Base-by-base conservation (phyloP, 2,113 vertebrate species). In the Anthoscopus minutus region DNA sequence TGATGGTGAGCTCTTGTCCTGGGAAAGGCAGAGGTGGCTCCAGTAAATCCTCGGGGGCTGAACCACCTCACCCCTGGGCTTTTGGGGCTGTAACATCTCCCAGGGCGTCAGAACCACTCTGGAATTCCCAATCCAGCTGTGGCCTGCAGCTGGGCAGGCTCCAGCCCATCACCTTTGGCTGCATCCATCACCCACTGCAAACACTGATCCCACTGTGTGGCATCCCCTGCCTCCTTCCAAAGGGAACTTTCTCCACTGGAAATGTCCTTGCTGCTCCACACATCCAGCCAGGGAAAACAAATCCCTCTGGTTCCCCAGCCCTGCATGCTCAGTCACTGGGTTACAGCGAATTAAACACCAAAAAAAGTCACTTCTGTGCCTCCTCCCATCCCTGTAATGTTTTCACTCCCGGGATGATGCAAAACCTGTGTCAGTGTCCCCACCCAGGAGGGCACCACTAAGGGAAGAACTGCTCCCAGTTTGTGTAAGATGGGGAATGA, bases 301-400 rank as follows among this genome's bases (percentile, higher is more conserved):
- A 77, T 3, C 57, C 61, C 22, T 24, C 38, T 13, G 44, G 4
- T 53, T 20, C 45, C 45, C 6, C 40, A 24, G 35, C 15, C 7
- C 58, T 16, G n/a, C 2, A 2, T 15, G 67, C 23, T 13, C 48
- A 22, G 20, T 1, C 2, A 2, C 22, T 1, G 25, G 15, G 10
- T 22, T 30, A 33, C 13, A 38, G 38, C 61, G 56, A 78, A 56
- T 38, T 7, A 51, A 72, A 53, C 4, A 7, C 23, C 8, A 15
- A 38, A 31, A 69, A 44, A 33, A 10, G 15, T 15, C 56, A 45
- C 54, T 74, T 56, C 8, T 15, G 31, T 40, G 56, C 56, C 27
- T 78, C 27, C 13, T 83, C 44, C 54, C 4, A 5, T 18, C 53
- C 25, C 54, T 8, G 24, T 5, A 0, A 13, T 3, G 9, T 54